Base-by-base conservation (phyloP, 2,888 invertebrate genomes). In the Chesias legatella region DNA sequence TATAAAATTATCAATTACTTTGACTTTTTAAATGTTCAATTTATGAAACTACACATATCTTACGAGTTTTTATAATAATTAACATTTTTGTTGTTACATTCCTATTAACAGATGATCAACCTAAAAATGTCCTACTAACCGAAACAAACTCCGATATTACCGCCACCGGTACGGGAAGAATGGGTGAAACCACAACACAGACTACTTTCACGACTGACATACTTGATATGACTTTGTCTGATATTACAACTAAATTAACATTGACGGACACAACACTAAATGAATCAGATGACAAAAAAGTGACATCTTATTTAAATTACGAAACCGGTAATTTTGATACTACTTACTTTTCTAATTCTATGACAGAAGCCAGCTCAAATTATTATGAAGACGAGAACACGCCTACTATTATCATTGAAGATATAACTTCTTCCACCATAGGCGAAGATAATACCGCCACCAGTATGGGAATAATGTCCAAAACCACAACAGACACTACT, bases 51-150 rank as follows among this genome's bases (percentile, higher is more conserved):
- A 17, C 3, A 5, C 5, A 17, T 5, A 17, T 11, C 20, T 10
- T 23, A 33, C 28, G 13, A 33, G 10, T 10, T 33, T 33, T 33
- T 11, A 23, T 33, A 23, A 28, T 38, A 33, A 42, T 33, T 73
- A 78, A 73, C 70, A 51, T 55, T 65, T 63, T 70, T 70, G 45
- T 76, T 81, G 67, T 81, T 79, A 58, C 67, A 66, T 83, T 84
- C 82, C 78, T 57, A 84, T 86, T 85, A 88, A 88, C 88, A 88
- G 88, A 86, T 88, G 84, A 76, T 65, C 73, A 73, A 72, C 75
- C 79, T 80, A 81, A 78, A 79, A 69, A 73, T 81, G 56, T 79
- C 76, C 76, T 77, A 86, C 81, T 88, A 86, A 85, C 83, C 58
- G 85, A 84, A 77, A 79, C 70, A 67, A 59, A 73, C 74, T 66